These are phyloP conservation scores for Ariopsis seemanni DNA, from an alignment of 2,113 vertebrate species.

Conservation along the genomic window DNA sequence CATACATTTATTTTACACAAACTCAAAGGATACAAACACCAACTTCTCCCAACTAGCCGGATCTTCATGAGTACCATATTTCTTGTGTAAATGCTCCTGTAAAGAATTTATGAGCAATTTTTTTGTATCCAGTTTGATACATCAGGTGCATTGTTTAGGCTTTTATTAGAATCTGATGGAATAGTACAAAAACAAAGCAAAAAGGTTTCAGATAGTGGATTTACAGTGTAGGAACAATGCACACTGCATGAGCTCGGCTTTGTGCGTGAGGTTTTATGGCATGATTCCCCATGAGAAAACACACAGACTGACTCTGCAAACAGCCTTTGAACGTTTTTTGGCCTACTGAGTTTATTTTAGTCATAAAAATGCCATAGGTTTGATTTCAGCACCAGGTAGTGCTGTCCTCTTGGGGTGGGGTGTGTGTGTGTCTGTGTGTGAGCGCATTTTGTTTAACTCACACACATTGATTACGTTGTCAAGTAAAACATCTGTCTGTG, in stretches of 20 bases:
- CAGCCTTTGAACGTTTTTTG: slow-evolving; percentile 8
- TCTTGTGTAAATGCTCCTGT: no score
- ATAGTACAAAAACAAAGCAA: neutral
- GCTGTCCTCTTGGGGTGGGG: neutral
- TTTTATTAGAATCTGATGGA: neutral
- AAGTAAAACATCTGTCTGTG: slow-evolving; percentile 5
- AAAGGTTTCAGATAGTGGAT: neutral
- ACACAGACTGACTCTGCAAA: neutral
- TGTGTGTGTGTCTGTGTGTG: neutral
- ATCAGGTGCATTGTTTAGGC: neutral
- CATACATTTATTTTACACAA: no score
- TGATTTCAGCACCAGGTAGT: slow-evolving; percentile 8
- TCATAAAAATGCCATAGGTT: neutral
- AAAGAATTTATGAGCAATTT: no score
- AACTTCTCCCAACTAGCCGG: no score
- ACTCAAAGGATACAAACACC: no score
- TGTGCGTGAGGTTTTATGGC: neutral
- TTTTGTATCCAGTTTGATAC: neutral
- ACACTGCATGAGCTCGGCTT: neutral
- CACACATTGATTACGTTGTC: slow-evolving; percentile 8
- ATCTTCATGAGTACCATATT: no score
- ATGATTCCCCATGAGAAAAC: neutral
- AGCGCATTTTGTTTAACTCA: slow-evolving; percentile 16
- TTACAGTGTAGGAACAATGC: neutral
- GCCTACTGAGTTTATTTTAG: slow-evolving; percentile 8